Conservation (phyloP, 2,797 vertebrate genomes). For the Enteromius treurensis region DNA sequence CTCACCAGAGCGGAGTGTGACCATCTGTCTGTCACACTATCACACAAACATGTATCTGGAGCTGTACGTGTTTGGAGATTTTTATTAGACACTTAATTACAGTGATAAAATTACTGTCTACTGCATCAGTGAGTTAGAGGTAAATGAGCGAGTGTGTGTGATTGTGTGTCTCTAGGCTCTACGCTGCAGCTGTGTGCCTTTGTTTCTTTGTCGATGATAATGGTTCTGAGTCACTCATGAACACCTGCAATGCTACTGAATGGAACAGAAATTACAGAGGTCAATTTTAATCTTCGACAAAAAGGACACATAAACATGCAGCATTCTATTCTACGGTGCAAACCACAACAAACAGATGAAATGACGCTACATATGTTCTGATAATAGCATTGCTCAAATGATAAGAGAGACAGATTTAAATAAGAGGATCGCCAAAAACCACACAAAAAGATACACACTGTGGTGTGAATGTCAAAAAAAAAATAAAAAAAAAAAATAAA, state of each 20-base stretch:
- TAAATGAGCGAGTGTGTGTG: slow-evolving; percentile 42
- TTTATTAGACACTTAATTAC: slow-evolving; percentile 53
- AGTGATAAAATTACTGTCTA: slow-evolving; percentile 43
- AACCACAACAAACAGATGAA: slow-evolving; percentile 17
- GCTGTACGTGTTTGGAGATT: slow-evolving; percentile 31
- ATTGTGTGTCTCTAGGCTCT: slow-evolving; percentile 32
- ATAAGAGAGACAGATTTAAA: neutral
- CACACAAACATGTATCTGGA: slow-evolving; percentile 36
- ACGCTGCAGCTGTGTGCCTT: slow-evolving; percentile 28
- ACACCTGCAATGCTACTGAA: slow-evolving; percentile 32
- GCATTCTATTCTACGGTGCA: neutral
- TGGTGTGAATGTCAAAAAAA: neutral
- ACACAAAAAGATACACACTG: neutral
- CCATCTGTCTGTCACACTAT: slow-evolving; percentile 42
- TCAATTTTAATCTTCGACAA: slow-evolving; percentile 17
- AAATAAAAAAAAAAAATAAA: too few species aligned
- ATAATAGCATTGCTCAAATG: neutral
- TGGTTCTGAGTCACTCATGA: slow-evolving; percentile 31
- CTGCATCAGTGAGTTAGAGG: slow-evolving; percentile 44
- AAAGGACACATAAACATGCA: neutral
- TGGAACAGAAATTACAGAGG: slow-evolving; percentile 31
- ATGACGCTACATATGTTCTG: neutral
- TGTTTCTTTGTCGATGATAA: slow-evolving; percentile 39
- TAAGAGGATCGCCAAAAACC: neutral
- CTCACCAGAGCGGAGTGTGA: slow-evolving; percentile 34